A percentile compares a stretch with the other conserved stretches of the same genome.
Evolutionary conservation across 2,797 vertebrate species (phyloP).

Genomic region (Coccyzus lansbergi): DNA sequence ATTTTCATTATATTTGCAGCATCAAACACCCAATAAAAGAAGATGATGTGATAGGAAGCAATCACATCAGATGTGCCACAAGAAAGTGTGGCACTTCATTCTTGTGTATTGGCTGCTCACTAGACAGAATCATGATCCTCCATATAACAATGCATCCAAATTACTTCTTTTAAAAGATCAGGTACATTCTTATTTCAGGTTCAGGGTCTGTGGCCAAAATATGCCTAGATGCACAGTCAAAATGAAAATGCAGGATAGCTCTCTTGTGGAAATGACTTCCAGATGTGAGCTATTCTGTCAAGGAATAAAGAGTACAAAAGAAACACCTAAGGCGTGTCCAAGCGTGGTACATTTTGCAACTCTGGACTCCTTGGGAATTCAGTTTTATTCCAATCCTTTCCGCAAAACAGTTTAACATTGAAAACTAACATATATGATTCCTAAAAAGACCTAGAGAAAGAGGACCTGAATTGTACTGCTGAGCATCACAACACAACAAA

Average conservation of each 20-base stretch:
- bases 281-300: not conserved
- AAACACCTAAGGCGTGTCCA: not conserved
- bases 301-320: not conserved
- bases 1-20: not conserved
- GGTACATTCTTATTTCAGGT: not conserved
- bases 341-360: not conserved
- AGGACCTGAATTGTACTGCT: not conserved
- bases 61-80: not conserved
- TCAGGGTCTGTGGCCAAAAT: not conserved
- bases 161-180: not conserved
- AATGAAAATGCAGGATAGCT: not conserved
- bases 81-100: not conserved
- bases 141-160: fast-evolving
- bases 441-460: not conserved
- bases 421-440: not conserved
- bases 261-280: not conserved
- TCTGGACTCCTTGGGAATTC: not conserved
- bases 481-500: not conserved
- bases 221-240: not conserved
- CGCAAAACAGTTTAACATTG: not conserved
- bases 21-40: not conserved
- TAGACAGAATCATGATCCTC: not conserved
- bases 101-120: fast-evolving
- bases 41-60: fast-evolving
- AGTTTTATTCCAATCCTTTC: not conserved